Conservation (phyloP, 2,113 vertebrate species). For the Chloebia gouldiae region DNA sequence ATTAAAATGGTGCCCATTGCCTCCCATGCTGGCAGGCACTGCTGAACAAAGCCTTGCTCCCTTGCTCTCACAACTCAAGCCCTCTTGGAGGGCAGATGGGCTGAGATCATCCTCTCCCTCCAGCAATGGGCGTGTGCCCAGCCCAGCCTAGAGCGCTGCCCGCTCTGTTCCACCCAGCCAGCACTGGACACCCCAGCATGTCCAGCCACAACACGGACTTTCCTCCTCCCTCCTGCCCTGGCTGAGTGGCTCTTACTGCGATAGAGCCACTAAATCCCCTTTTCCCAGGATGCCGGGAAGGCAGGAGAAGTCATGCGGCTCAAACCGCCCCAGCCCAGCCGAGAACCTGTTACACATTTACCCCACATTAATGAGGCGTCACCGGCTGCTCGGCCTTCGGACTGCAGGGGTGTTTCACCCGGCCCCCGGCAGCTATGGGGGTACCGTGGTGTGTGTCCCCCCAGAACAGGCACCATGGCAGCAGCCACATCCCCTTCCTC, state of each 20-base stretch:
- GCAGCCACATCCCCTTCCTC: background rate
- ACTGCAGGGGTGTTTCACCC: background rate
- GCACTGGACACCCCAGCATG: background rate
- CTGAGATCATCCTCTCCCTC: background rate
- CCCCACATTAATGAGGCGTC: background rate
- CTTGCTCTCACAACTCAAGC: background rate
- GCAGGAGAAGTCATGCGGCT: background rate
- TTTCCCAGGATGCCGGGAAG: background rate
- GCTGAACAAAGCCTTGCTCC: background rate
- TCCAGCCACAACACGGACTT: background rate
- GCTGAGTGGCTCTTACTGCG: accelerated
- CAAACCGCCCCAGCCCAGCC: background rate
- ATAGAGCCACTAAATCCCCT: background rate
- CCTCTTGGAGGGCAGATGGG: background rate
- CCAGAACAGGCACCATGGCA: accelerated
- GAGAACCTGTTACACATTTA: slow-evolving; percentile 27
- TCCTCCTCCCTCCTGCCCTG: background rate
- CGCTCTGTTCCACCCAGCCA: background rate
- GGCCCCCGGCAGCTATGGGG: background rate
- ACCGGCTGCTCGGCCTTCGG: background rate
- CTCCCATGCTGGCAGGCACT: background rate
- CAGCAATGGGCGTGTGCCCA: accelerated
- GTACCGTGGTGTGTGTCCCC: background rate
- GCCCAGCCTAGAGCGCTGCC: background rate
- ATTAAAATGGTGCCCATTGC: background rate